Evolutionary conservation across 2,888 invertebrate genomes (phyloP).

Genomic region (Polyploca ridens): DNA sequence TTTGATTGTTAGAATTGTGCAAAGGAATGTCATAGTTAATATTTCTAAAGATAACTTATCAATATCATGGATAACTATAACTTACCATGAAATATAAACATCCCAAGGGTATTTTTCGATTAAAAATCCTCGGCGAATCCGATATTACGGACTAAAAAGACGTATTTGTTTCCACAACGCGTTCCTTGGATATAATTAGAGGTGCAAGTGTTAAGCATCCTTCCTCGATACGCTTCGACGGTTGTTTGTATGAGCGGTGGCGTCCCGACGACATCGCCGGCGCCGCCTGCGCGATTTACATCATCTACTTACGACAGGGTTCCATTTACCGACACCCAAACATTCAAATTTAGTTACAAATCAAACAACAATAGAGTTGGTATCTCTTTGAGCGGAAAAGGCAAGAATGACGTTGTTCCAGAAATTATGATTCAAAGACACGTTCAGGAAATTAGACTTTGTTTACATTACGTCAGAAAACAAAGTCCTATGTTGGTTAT

Average conservation of each 20-base stretch:
- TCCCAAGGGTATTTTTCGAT: not conserved
- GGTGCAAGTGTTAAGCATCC: slow-evolving; percentile 80
- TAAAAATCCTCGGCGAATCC: not conserved
- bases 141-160: slow-evolving; percentile 27
- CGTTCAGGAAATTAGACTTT: slow-evolving; percentile 79
- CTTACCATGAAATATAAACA: too few species aligned
- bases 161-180: slow-evolving; percentile 71
- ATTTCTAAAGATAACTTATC: not conserved
- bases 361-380: slow-evolving; percentile 29
- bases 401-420: slow-evolving; percentile 21
- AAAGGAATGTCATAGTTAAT: not conserved
- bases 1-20: slow-evolving; percentile 9
- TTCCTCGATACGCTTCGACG: slow-evolving; percentile 77
- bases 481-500: slow-evolving; percentile 72
- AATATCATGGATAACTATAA: not conserved
- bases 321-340: slow-evolving; percentile 35
- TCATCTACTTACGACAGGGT: slow-evolving; percentile 45
- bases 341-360: slow-evolving; percentile 38
- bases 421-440: slow-evolving; percentile 52
- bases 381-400: slow-evolving; percentile 24
- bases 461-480: slow-evolving; percentile 75
- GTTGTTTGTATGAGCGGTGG: slow-evolving; percentile 71
- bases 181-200: slow-evolving; percentile 78
- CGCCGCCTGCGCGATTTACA: slow-evolving; percentile 78
- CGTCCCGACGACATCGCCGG: slow-evolving; percentile 76